Evolutionary conservation across 1,140 invertebrate genomes (phyloP), one percentile per base, ranked within the genome.

Genomic region (Halictus rubicundus): DNA sequence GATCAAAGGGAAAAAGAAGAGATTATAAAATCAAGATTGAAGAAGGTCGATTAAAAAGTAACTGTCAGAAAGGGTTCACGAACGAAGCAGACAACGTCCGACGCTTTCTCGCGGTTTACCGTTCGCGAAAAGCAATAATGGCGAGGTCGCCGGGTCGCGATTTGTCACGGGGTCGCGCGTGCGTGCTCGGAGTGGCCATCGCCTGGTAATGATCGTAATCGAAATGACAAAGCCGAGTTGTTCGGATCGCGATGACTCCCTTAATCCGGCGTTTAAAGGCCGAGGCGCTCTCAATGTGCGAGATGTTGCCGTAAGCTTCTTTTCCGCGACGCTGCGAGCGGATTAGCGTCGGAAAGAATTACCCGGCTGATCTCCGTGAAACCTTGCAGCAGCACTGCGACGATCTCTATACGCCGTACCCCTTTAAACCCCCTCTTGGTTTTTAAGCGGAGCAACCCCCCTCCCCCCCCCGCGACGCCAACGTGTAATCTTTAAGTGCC

Each of bases 341-440:
- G 71, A 86, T 85, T 82, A 86, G 27, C 66, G 66, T 85, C 66
- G 74, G 39, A 74, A 78, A 71, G 68, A 85, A 66, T 86, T 85
- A 85, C 73, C 32, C 63, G 70, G 64, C 42, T 75, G 71, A 82
- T 63, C 71, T 85, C 61, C 75, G 60, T 78, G 64, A 84, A 85
- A 81, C 54, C 79, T 81, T 70, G 72, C 60, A 70, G 25, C 54
- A 25, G 39, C 42, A 25, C 49, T 14, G 16, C 60, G n/a, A 19
- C 52, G 14, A 59, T 60, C 12, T 59, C 69, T 59, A 42, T n/a
- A 23, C 32, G 63, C n/a, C 54, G 39, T 27, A 12, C 27, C 39
- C 27, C 12, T 12, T 5, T 52, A n/a, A 5, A 23, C 49, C 12
- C 14, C 10, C 12, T 10, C 1, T n/a, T 16, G 74, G 4, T 69